phyloP scores from a whole-genome alignment of 2,113 vertebrate species.

The Heliornis fulica region DNA sequence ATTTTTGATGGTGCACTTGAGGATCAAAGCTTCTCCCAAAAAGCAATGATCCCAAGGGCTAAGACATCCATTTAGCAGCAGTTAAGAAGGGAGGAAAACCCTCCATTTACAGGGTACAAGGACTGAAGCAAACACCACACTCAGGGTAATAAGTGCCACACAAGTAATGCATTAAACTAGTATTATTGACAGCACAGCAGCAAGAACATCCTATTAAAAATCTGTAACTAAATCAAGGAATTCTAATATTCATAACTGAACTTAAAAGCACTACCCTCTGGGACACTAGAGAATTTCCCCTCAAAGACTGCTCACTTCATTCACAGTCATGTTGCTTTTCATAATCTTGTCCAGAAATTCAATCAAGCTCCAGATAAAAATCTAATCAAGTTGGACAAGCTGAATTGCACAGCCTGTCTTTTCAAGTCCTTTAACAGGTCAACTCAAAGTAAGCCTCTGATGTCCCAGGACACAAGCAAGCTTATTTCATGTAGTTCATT shows the following conservation, averaged over 20 bases:
- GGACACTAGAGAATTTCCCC: neutral
- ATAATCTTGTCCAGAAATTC: conserved; percentile 42
- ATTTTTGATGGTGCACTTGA: neutral
- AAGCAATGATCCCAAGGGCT: neutral
- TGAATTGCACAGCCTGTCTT: neutral
- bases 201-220: neutral
- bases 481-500: neutral
- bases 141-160: neutral
- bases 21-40: conserved; percentile 15
- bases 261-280: neutral
- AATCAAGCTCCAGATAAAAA: conserved; percentile 40
- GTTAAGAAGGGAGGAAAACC: neutral
- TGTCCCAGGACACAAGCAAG: neutral
- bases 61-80: neutral
- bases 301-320: conserved; percentile 21
- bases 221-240: neutral
- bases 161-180: neutral
- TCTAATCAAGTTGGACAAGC: conserved; percentile 44
- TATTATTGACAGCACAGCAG: neutral
- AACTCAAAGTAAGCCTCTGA: conserved; percentile 11
- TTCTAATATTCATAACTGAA: neutral
- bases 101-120: neutral
- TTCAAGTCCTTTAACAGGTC: neutral
- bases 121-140: neutral
- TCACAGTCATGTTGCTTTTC: conserved; percentile 22